Evolutionary conservation across 2,113 vertebrate genomes (phyloP), one percentile per base, ranked within the genome.

Genomic region (Cranoglanis bouderius): DNA sequence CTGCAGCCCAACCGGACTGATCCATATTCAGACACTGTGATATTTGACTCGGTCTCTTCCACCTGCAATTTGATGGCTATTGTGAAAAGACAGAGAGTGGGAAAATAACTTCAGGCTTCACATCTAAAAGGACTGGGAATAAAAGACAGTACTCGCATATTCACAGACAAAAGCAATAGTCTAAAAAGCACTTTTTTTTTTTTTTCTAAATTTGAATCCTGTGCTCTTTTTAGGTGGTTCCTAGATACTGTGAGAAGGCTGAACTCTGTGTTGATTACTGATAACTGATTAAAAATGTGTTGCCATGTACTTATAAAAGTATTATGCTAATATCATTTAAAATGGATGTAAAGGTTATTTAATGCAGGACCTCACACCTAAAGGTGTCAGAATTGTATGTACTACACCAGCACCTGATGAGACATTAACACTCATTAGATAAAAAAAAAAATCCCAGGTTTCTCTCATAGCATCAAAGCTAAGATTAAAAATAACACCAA

Each of bases 21-120:
- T 9, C 95, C 94, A 21, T 96, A 96, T 92, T 98, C 97, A 0
- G 93, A 81, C 74, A 99, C 96, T 0, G 97, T 98, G 85, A 98
- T 91, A 9, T 99, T 99, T 38, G 96, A 95, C 0, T 96, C 96
- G 2, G 93, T 82, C 0, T 97, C 96, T 92, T 98, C 98, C 85
- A 99, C 97, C 93, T 97, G 97, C 85, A 99, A 92, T 46, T 96
- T 96, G 1, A 97, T 94, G 87, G 97, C 98, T 99, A 94, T 24
- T 46, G 70, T n/a, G 80, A 35, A 80, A 84, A 63, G 81, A n/a
- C 5, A 86, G 43, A 51, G 63, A 82, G 81, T 89, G 88, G 91
- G 90, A 49, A 46, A 88, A 35, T 87, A 86, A 35, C 75, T 51
- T 38, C 46, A 83, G 57, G 29, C 3, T 65, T 72, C 29, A 51